Conservation (phyloP, 2,888 invertebrate genomes). For the Macrophya annulata region DNA sequence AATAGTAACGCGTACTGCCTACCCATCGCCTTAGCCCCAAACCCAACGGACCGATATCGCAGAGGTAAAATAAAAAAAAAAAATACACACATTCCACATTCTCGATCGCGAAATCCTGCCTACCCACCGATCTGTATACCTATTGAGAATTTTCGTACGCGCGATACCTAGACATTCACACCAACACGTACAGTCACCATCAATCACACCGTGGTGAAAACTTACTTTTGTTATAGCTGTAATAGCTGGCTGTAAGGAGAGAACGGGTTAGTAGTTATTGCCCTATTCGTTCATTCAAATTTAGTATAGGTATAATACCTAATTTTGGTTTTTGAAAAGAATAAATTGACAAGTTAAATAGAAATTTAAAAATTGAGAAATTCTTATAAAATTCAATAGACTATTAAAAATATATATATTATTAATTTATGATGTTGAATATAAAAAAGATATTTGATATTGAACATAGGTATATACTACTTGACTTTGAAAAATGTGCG, state of each 20-base stretch:
- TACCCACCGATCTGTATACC: constrained; percentile 2
- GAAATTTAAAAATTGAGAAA: not conserved
- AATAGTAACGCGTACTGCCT: constrained; percentile 13
- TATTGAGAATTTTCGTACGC: not conserved
- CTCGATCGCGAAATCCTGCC: not conserved
- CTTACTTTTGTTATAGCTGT: not conserved
- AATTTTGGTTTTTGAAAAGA: not conserved
- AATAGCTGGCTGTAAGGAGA: not conserved
- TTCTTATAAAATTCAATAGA: not conserved
- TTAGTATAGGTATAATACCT: not conserved
- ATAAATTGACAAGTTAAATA: not conserved
- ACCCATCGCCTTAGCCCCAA: constrained; percentile 8
- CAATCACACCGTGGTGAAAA: constrained; percentile 25
- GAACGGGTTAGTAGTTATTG: not conserved
- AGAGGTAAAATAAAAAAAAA: not conserved
- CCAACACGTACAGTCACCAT: not conserved
- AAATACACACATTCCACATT: not conserved
- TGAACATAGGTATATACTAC: not conserved
- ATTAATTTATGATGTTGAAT: not conserved
- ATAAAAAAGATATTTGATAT: not conserved
- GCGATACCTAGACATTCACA: not conserved
- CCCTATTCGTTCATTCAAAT: not conserved
- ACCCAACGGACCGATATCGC: not conserved
- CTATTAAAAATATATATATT: not conserved
- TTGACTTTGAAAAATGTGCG: no score